These are phyloP conservation scores for Dysmachus trigonus DNA, from an alignment of 2,888 invertebrate genomes.

Conservation along the genomic window DNA sequence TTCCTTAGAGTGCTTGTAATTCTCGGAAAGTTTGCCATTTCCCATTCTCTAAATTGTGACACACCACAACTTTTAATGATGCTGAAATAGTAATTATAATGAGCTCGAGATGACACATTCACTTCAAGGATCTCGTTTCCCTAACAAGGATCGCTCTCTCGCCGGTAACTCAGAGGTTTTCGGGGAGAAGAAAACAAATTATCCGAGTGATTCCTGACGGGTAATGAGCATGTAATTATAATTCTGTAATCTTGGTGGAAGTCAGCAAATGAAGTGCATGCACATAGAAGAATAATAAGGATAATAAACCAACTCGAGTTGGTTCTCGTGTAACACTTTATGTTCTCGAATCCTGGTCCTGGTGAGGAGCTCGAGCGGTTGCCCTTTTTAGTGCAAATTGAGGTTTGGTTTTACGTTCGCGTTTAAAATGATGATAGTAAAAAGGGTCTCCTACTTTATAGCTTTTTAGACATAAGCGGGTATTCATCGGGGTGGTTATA, in stretches of 20 bases:
- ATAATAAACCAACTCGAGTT: conserved; percentile 14
- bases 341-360: background rate
- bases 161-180: background rate
- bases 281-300: background rate
- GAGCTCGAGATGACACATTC: conserved; percentile 48
- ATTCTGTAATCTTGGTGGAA: conserved; percentile 51
- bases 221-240: conserved; percentile 55
- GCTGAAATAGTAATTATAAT: conserved; percentile 49
- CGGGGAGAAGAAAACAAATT: conserved; percentile 50
- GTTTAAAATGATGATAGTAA: background rate
- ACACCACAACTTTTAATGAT: conserved; percentile 48
- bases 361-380: background rate
- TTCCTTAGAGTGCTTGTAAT: background rate
- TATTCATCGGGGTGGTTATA: background rate
- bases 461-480: background rate
- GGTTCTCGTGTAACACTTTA: background rate
- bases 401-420: background rate
- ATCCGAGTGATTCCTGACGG: conserved; percentile 49
- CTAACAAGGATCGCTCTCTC: conserved; percentile 23
- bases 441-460: background rate
- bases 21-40: conserved; percentile 26
- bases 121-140: conserved; percentile 44
- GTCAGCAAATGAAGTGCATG: background rate
- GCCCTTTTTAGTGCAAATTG: background rate
- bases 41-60: conserved; percentile 33